Evolutionary conservation across 2,888 invertebrate genomes (phyloP), one percentile per base, ranked within the genome.

Genomic region (Eutolmus rufibarbis): DNA sequence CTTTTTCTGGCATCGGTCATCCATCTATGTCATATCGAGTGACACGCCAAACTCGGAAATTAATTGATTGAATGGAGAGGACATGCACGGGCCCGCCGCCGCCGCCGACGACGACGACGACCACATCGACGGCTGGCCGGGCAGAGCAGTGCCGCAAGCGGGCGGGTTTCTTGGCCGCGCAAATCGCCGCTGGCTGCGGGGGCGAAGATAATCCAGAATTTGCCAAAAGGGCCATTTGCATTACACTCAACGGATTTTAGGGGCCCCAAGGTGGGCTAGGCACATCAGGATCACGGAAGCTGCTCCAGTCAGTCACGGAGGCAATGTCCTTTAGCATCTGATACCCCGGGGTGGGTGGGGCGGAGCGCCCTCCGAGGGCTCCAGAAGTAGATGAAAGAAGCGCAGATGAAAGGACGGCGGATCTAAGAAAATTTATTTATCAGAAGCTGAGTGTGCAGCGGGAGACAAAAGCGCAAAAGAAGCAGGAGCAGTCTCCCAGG

Each of bases 321-420:
- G 90, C 91, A 91, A 91, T 91, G 91, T 91, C 91, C 91, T 91
- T 91, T 91, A 89, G 90, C 90, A 91, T 91, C 91, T 91, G 86
- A 91, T 86, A 77, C 34, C 86, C 31, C 31, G 23, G 1, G 7
- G 19, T 7, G 19, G n/a, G 19, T 19, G 56, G 23, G 12, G 66
- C 56, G 40, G 40, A 12, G 19, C 57, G 9, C 12, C 28, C 28
- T 23, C 28, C 28, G 66, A 28, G 66, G 66, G 28, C 46, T 85
- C 74, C 40, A 85, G 28, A 43, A 74, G 57, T 85, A 74, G 74
- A 85, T 85, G 74, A 46, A 82, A 74, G 85, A 85, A 74, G 74
- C 74, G 28, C 23, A 85, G 74, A 74, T 74, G 74, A 85, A 74
- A 85, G 74, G 74, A 85, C 74, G n/a, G 12, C 40, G 23, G 43